Conservation (phyloP, 2,113 vertebrate genomes). For the Scomber scombrus region DNA sequence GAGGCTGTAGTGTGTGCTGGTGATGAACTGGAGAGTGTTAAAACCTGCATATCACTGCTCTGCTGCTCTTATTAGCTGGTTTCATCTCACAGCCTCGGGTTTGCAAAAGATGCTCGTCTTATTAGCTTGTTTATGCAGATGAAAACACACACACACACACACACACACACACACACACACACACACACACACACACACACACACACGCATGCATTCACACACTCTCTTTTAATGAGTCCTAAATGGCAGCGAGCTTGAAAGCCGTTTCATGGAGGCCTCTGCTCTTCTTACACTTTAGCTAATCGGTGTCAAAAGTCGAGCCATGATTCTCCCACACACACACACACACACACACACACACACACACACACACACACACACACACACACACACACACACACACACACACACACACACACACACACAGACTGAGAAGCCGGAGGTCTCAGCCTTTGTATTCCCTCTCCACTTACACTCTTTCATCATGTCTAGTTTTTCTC, state of each 20-base stretch:
- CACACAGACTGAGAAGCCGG: not conserved
- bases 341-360: not conserved
- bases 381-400: too few species aligned
- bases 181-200: not conserved
- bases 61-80: too few species aligned
- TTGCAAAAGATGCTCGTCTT: too few species aligned
- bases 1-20: too few species aligned
- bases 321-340: not conserved
- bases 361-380: too few species aligned
- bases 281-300: conserved; percentile 7
- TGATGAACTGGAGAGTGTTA: too few species aligned
- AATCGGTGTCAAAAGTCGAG: conserved; percentile 9
- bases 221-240: not conserved
- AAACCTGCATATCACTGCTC: too few species aligned
- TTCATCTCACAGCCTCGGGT: too few species aligned
- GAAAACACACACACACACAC: too few species aligned
- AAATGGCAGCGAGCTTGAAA: conserved; percentile 4
- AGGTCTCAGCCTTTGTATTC: conserved; percentile 13
- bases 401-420: too few species aligned
- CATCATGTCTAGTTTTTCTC: not conserved
- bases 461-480: not conserved
- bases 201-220: conserved; percentile 2
- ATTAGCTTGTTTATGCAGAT: too few species aligned
- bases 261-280: conserved; percentile 4
- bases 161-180: too few species aligned